phyloP scores from a whole-genome alignment of 2,888 invertebrate species.

The Caenorhabditis uteleia region DNA sequence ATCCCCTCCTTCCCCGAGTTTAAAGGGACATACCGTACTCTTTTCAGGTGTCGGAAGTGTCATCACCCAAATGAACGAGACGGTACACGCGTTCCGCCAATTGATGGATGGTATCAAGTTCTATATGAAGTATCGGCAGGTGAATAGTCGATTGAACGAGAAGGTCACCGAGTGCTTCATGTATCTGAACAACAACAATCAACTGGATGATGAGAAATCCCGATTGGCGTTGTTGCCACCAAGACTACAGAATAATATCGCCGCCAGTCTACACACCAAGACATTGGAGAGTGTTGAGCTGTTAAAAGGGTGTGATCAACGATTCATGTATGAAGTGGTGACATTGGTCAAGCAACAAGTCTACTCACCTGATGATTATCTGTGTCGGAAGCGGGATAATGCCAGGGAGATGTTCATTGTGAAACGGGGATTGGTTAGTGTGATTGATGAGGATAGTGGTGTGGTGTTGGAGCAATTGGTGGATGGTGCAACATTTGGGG shows the following conservation, averaged over 20 bases:
- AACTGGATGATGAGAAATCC: constrained; percentile 50
- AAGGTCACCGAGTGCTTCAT: constrained; percentile 61
- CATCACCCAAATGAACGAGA: constrained; percentile 63
- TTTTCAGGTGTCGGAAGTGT: constrained; percentile 57
- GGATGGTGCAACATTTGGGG: constrained; percentile 61
- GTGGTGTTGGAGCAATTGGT: constrained; percentile 23
- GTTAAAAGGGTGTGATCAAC: constrained; percentile 53
- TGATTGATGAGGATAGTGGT: constrained; percentile 43
- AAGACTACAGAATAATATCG: constrained; percentile 59
- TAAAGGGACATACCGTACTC: neutral
- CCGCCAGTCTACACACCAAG: constrained; percentile 62
- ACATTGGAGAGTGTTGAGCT: constrained; percentile 51
- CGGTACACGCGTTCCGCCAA: constrained; percentile 54
- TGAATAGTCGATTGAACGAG: constrained; percentile 54
- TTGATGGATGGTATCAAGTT: constrained; percentile 66
- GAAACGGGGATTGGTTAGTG: constrained; percentile 53
- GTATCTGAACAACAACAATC: constrained; percentile 55
- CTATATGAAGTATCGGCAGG: constrained; percentile 64
- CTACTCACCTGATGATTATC: constrained; percentile 61
- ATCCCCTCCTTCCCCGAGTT: neutral
- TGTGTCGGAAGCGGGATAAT: constrained; percentile 55
- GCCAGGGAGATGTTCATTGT: constrained; percentile 65
- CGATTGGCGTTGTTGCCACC: no score
- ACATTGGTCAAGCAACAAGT: constrained; percentile 62
- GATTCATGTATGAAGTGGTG: constrained; percentile 62